Base-by-base conservation (phyloP, 2,888 invertebrate species). In the Pseudoips prasinana region DNA sequence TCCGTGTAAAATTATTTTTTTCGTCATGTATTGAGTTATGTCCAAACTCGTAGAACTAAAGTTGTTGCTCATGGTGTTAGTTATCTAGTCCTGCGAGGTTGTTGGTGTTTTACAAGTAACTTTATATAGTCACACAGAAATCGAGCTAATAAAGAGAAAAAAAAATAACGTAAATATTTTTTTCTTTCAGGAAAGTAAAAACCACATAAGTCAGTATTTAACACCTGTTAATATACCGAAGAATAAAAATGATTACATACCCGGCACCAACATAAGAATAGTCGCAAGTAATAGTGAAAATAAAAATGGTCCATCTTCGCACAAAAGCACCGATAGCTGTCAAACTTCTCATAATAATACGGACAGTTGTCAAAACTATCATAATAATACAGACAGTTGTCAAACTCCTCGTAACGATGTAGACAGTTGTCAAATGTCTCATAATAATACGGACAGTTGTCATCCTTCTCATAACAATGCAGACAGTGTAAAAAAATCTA, bases 221-320 rank as follows among this genome's bases (percentile, higher is more conserved):
- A 66, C 71, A 10, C 73, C 73, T 0, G 28, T 33, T 1, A 19
- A 1, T n/a, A 22, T 26, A 18, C 37, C 29, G 1, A 78, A 73
- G 36, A 85, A 83, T 46, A 78, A 58, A 49, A 79, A 75, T 29
- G 79, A 85, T 25, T 89, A 69, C 39, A 81, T 89, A 17, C 84
- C 87, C 0, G 89, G 87, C 3, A 89, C 88, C 0, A 89, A 89
- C 34, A 82, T 89, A 14, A 69, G 73, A 10, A 84, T 80, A 47
- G 46, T 64, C 22, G 36, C 60, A 0, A 29, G 56, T 2, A 48
- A 45, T 11, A 31, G 30, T 8, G 28, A 33, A 14, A 14, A 14
- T 14, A n/a, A n/a, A n/a, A n/a, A n/a, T n/a, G n/a, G n/a, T n/a
- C n/a, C n/a, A n/a, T n/a, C n/a, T n/a, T n/a, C n/a, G n/a, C n/a